Evolutionary conservation across 2,113 vertebrate genomes (phyloP).

Genomic region (Todiramphus chloris): DNA sequence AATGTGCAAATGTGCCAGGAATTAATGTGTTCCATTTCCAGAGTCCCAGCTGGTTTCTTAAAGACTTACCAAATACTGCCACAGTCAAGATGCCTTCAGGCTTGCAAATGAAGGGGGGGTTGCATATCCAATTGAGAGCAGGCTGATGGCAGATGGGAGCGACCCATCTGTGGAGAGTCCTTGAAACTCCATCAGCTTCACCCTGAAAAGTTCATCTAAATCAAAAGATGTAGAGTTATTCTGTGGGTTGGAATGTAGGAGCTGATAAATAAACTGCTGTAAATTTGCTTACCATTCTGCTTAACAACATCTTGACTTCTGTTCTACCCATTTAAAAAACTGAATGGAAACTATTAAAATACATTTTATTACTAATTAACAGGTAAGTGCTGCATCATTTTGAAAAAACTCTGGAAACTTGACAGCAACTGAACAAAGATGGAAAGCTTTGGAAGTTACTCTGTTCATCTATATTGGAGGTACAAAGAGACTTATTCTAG

Average conservation of each 20-base stretch:
- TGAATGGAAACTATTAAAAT: background rate
- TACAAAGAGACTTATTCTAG: background rate
- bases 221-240: background rate
- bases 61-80: background rate
- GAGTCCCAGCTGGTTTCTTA: background rate
- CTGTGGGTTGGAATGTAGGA: background rate
- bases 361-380: background rate
- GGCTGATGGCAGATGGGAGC: background rate
- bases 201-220: background rate
- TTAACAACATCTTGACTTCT: background rate
- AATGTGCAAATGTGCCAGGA: background rate
- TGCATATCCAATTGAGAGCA: background rate
- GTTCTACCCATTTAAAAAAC: background rate
- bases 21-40: constrained; percentile 1
- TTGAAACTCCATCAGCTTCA: background rate
- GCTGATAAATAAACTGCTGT: background rate
- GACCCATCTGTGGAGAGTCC: background rate
- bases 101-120: background rate
- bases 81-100: background rate
- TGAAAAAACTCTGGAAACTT: background rate
- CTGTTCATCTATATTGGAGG: background rate
- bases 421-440: background rate
- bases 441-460: background rate
- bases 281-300: background rate
- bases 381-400: background rate